Conservation (phyloP, 2,888 invertebrate species). For the Chalcosyrphus nemorum region DNA sequence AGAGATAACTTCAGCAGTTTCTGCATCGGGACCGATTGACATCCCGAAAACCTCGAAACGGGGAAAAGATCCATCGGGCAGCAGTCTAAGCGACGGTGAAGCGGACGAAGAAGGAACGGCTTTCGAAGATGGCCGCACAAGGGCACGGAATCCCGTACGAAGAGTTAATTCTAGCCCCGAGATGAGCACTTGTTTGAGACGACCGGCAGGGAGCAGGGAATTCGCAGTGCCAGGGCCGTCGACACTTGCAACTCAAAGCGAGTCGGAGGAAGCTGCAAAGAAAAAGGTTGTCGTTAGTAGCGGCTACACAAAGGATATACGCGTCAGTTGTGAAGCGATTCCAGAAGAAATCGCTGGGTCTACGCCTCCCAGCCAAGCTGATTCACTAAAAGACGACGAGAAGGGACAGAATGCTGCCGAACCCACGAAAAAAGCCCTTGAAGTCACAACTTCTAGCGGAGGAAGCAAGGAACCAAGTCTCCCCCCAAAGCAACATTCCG, state of each 20-base stretch:
- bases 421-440: slow-evolving; percentile 15
- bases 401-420: slow-evolving; percentile 73
- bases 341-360: slow-evolving; percentile 93
- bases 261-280: slow-evolving; percentile 78
- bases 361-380: slow-evolving; percentile 86
- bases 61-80: slow-evolving; percentile 80
- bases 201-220: slow-evolving; percentile 75
- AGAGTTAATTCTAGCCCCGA: slow-evolving; percentile 96
- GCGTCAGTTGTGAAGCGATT: slow-evolving; percentile 94
- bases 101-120: slow-evolving; percentile 83
- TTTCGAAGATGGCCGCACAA: slow-evolving; percentile 81
- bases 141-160: slow-evolving; percentile 90
- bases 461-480: slow-evolving; percentile 67
- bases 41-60: slow-evolving; percentile 85
- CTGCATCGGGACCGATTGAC: slow-evolving; percentile 85
- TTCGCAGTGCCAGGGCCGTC: slow-evolving; percentile 55
- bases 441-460: background rate
- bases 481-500: slow-evolving; percentile 81
- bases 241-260: slow-evolving; percentile 66
- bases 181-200: slow-evolving; percentile 94
- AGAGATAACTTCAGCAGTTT: slow-evolving; percentile 77
- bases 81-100: slow-evolving; percentile 81
- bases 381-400: slow-evolving; percentile 76
- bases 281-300: slow-evolving; percentile 82
- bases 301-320: slow-evolving; percentile 88